Conservation (phyloP, 2,797 vertebrate species). For the Hippopotamyrus pictus region DNA sequence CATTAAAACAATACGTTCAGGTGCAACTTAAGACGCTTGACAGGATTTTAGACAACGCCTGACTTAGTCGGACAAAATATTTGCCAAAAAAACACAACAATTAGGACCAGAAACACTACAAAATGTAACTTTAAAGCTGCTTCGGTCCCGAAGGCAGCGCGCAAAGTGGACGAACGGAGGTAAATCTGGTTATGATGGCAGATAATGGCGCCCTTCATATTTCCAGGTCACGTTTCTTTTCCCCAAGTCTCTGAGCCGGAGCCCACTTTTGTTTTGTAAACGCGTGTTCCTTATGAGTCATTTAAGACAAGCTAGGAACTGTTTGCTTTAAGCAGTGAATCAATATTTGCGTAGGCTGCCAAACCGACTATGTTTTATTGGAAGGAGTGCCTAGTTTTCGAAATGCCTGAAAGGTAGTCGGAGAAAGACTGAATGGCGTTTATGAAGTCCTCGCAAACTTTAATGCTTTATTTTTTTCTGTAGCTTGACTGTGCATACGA, state of each 20-base stretch:
- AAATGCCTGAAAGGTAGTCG: not conserved
- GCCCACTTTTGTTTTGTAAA: constrained; percentile 17
- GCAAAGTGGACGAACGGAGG: not conserved
- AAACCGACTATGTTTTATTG: constrained; percentile 8
- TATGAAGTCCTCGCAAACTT: not conserved
- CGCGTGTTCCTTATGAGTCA: constrained; percentile 21
- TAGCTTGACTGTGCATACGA: not conserved
- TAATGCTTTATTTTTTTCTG: not conserved
- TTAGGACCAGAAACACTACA: not conserved
- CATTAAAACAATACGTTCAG: not conserved
- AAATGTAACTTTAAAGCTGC: not conserved
- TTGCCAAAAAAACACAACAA: not conserved
- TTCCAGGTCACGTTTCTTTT: not conserved
- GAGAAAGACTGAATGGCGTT: not conserved
- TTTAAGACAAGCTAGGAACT: constrained; percentile 20
- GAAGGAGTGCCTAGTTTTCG: not conserved
- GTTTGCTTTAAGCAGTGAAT: constrained; percentile 20
- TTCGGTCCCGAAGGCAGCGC: not conserved
- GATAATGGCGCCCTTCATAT: not conserved
- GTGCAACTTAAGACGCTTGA: not conserved
- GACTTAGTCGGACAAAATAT: not conserved
- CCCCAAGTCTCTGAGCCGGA: not conserved
- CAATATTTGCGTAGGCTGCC: constrained; percentile 17
- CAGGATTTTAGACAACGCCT: not conserved
- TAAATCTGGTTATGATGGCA: not conserved